These are phyloP conservation scores for Cinclus mexicanus DNA, from an alignment of 2,113 vertebrate genomes.

Conservation along the genomic window DNA sequence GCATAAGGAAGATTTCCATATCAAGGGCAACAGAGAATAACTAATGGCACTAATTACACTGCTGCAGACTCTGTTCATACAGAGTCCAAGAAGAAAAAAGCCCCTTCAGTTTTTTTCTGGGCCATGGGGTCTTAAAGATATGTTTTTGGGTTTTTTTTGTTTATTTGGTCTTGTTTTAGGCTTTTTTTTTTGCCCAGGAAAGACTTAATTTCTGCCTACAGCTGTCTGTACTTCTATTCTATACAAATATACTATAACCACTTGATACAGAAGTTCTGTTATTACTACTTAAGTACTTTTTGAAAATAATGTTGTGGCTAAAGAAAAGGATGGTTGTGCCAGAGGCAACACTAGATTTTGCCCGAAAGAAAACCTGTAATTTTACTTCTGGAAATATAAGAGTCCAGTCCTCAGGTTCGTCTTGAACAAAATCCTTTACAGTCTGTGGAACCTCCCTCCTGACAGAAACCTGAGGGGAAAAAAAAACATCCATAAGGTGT, in stretches of 20 bases:
- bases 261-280: not conserved
- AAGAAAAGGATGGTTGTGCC: not conserved
- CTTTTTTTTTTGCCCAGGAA: not conserved
- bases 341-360: not conserved
- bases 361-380: not conserved
- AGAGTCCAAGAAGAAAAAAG: not conserved
- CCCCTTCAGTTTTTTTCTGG: not conserved
- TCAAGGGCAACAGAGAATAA: not conserved
- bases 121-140: rapidly evolving
- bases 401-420: slow-evolving; percentile 45
- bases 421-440: not conserved
- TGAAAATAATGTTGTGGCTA: not conserved
- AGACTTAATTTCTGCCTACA: not conserved
- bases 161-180: not conserved
- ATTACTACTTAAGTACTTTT: not conserved
- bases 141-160: not conserved
- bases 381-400: slow-evolving; percentile 29
- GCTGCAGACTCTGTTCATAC: not conserved
- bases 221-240: not conserved
- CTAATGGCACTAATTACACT: not conserved
- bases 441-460: slow-evolving; percentile 50
- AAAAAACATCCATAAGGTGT: not conserved
- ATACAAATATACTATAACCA: not conserved
- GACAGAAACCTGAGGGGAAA: slow-evolving; percentile 75
- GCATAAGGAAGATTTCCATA: not conserved